A percentile compares a stretch with the other conserved stretches of the same genome.
These are phyloP conservation scores for Gastracanthus pulcherrimus DNA, from an alignment of 2,888 invertebrate genomes.

Conservation along the genomic window DNA sequence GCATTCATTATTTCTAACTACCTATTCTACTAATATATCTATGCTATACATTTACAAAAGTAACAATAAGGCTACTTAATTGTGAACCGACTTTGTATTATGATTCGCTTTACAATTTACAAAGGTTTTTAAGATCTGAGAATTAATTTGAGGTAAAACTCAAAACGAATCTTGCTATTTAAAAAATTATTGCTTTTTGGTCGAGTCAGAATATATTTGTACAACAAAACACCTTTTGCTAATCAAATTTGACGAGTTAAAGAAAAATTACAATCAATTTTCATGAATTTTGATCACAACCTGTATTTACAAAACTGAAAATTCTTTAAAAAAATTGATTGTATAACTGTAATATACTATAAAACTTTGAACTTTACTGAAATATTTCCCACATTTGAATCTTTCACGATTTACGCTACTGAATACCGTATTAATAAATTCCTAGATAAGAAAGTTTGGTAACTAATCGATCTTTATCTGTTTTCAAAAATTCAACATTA, in stretches of 20 bases:
- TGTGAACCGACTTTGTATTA: not conserved
- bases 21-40: not conserved
- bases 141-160: no score
- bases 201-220: not conserved
- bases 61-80: not conserved
- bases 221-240: not conserved
- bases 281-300: not conserved
- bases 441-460: no score
- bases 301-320: not conserved
- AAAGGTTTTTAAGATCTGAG: no score
- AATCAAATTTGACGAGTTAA: no score
- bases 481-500: no score
- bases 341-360: not conserved
- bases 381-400: no score
- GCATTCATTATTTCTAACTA: not conserved
- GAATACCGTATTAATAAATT: no score
- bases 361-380: no score
- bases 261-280: not conserved
- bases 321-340: not conserved
- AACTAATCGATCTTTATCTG: no score
- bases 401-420: no score
- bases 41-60: slow-evolving; percentile 15
- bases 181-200: no score
- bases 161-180: no score
- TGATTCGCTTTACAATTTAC: not conserved